Conservation (phyloP, 1,140 invertebrate species). For the Andrena cerasifolii region DNA sequence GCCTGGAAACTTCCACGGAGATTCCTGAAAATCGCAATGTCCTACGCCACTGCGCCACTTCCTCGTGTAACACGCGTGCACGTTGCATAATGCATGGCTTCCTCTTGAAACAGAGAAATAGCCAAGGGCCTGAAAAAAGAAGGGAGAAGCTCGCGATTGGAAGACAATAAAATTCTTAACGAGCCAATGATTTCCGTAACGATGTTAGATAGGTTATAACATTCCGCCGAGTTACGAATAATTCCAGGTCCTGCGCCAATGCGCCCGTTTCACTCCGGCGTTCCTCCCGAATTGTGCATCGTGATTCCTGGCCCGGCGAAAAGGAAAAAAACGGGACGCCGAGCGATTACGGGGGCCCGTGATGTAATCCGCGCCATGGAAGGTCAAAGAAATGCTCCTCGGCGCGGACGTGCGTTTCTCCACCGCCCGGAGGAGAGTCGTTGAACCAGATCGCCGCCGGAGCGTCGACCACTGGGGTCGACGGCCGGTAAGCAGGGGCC, state of each 20-base stretch:
- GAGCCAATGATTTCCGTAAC: too few species aligned
- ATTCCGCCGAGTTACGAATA: too few species aligned
- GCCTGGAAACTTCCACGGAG: too few species aligned
- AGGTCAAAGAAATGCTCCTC: conserved; percentile 29
- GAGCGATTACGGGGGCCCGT: conserved; percentile 17
- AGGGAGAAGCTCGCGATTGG: too few species aligned
- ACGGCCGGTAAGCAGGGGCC: conserved; percentile 12
- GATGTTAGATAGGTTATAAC: too few species aligned
- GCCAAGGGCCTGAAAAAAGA: too few species aligned
- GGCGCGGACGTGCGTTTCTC: background rate
- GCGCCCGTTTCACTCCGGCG: background rate
- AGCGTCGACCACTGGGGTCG: conserved; percentile 32
- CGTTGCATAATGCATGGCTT: background rate
- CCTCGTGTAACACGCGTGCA: background rate
- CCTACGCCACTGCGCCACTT: too few species aligned
- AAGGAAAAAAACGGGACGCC: background rate
- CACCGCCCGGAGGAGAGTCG: conserved; percentile 22
- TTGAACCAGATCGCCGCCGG: conserved; percentile 39
- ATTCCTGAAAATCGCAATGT: too few species aligned
- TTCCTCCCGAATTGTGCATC: background rate
- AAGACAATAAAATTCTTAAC: too few species aligned
- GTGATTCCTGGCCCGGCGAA: background rate
- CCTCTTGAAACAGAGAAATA: background rate
- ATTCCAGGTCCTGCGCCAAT: background rate
- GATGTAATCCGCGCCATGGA: conserved; percentile 31